Percentiles rank a stretch among this genome's conserved stretches.
Conservation (phyloP, 2,888 invertebrate species). For the Zaprionus bogoriensis region DNA sequence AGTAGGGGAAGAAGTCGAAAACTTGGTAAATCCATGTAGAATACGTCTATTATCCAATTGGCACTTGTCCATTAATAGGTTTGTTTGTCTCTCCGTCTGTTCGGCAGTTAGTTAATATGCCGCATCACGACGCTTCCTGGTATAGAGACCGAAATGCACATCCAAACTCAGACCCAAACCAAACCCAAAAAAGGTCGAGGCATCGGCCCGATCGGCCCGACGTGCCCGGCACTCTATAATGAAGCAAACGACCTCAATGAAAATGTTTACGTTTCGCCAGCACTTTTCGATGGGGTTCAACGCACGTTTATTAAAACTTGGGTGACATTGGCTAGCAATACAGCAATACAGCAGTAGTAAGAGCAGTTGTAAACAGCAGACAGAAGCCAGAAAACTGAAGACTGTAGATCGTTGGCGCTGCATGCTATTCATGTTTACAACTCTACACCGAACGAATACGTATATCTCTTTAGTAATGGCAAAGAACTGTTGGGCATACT, state of each 20-base stretch:
- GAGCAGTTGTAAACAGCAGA: slow-evolving; percentile 1
- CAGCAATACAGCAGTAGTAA: not conserved
- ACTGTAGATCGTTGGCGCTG: not conserved
- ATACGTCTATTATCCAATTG: slow-evolving; percentile 13
- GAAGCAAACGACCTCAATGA: slow-evolving; percentile 42
- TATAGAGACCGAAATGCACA: slow-evolving; percentile 6
- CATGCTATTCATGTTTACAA: too few relatives aligned
- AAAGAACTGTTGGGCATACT: too few relatives aligned
- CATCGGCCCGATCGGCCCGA: not conserved
- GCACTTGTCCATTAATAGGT: slow-evolving; percentile 1
- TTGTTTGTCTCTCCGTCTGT: too few relatives aligned
- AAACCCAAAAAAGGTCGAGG: slow-evolving; percentile 4
- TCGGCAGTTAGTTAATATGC: slow-evolving; percentile 53
- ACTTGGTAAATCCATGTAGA: slow-evolving; percentile 5
- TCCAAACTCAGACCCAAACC: not conserved
- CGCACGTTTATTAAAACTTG: slow-evolving; percentile 34
- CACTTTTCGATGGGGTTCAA: slow-evolving; percentile 42
- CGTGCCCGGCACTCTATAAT: slow-evolving; percentile 29
- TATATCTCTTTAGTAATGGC: too few relatives aligned
- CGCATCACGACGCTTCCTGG: slow-evolving; percentile 24
- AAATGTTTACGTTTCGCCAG: slow-evolving; percentile 12
- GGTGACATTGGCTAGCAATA: slow-evolving; percentile 29
- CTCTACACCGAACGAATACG: too few relatives aligned
- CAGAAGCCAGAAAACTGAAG: not conserved
- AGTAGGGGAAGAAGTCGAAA: too few relatives aligned